These are phyloP conservation scores for Capitulum mitella DNA, from an alignment of 2,888 invertebrate species.

Conservation along the genomic window DNA sequence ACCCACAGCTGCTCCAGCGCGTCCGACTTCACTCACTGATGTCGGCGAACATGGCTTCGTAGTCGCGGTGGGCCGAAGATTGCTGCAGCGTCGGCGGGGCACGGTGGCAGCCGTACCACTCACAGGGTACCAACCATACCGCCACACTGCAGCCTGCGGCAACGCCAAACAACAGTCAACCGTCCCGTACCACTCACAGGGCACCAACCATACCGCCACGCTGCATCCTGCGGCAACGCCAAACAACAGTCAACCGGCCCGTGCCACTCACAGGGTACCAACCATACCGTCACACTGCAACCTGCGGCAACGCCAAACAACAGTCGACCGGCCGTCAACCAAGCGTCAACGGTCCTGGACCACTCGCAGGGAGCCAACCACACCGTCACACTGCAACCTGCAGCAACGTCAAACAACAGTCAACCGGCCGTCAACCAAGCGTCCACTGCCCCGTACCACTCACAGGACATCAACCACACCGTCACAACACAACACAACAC, in stretches of 20 bases:
- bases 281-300: background rate
- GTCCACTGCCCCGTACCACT: constrained; percentile 19
- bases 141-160: background rate
- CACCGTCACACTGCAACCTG: background rate
- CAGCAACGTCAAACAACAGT: no score
- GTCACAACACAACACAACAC: background rate
- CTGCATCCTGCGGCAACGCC: background rate
- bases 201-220: background rate
- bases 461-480: background rate
- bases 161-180: no score
- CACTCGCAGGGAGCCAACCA: background rate
- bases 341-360: no score
- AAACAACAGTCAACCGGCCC: no score
- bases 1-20: no score
- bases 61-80: background rate
- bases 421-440: no score
- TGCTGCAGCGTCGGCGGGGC: background rate
- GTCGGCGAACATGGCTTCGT: constrained; percentile 3
- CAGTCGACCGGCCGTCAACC: no score
- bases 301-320: background rate
- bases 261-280: background rate
- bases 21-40: background rate
- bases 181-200: constrained; percentile 10
- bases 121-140: background rate
- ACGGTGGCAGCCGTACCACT: background rate